These are phyloP conservation scores for Calycopis cecrops DNA, from an alignment of 1,140 invertebrate genomes.

Conservation along the genomic window DNA sequence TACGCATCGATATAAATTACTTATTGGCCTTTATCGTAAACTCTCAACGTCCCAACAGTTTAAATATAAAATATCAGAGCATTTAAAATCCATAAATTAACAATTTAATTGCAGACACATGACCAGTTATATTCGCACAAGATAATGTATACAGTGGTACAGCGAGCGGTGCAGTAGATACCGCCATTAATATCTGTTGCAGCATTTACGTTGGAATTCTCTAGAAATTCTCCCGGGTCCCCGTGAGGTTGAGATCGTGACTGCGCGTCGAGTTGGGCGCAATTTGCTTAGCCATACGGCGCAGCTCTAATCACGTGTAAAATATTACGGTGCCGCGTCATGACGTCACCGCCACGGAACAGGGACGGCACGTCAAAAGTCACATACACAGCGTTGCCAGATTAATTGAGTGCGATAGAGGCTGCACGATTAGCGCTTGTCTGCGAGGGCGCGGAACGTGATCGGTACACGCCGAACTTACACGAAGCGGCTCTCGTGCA, in stretches of 20 bases:
- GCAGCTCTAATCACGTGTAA: constrained; percentile 71
- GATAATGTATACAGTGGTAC: constrained; percentile 12
- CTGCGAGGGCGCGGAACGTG: constrained; percentile 27
- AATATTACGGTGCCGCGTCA: constrained; percentile 68
- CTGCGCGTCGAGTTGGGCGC: constrained; percentile 60
- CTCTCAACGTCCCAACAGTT: too few relatives aligned
- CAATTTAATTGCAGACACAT: too few relatives aligned
- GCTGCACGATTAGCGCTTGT: constrained; percentile 45
- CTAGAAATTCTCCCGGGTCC: constrained; percentile 63
- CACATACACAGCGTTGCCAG: constrained; percentile 43
- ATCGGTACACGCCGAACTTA: constrained; percentile 21
- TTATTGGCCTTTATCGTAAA: too few relatives aligned
- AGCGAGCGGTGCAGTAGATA: constrained; percentile 31
- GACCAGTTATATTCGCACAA: too few relatives aligned
- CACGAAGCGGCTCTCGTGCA: constrained; percentile 14
- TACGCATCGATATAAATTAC: too few relatives aligned
- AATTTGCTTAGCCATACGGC: constrained; percentile 72
- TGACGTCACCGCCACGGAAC: constrained; percentile 41
- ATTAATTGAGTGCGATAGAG: constrained; percentile 62
- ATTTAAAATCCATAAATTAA: too few relatives aligned
- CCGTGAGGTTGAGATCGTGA: constrained; percentile 70
- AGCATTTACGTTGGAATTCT: constrained; percentile 71
- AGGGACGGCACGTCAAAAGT: constrained; percentile 60
- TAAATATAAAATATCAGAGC: too few relatives aligned
- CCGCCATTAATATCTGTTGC: constrained; percentile 63